A percentile compares a stretch with the other conserved stretches of the same genome.
Evolutionary conservation across 2,888 invertebrate genomes (phyloP).

Genomic region (Conomelus anceps): DNA sequence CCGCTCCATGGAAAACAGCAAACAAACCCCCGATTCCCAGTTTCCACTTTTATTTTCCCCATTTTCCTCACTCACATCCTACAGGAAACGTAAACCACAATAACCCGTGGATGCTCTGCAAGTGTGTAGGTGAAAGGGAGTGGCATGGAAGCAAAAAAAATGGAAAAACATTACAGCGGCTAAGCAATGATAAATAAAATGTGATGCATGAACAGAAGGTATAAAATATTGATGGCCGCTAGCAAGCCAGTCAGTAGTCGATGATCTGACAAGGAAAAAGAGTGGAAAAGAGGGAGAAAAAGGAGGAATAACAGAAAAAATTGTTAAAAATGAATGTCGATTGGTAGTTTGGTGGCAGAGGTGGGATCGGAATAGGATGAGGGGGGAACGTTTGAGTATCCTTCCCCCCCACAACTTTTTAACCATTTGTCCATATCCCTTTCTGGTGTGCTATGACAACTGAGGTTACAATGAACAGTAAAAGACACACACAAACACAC

Average conservation of each 20-base stretch:
- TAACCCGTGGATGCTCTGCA: not conserved
- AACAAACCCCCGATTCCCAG: not conserved
- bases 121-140: too few species aligned
- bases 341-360: not conserved
- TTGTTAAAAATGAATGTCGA: not conserved
- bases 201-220: not conserved
- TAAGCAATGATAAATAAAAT: not conserved
- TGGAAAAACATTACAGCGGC: not conserved
- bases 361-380: not conserved
- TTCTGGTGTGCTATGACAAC: not conserved
- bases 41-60: not conserved
- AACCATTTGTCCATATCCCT: not conserved
- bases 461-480: not conserved
- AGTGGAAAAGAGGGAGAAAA: not conserved
- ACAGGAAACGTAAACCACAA: not conserved
- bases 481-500: not conserved
- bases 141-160: not conserved
- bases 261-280: too few species aligned
- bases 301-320: not conserved
- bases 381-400: too few species aligned
- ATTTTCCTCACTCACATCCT: not conserved
- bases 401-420: not conserved
- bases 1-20: not conserved
- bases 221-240: not conserved
- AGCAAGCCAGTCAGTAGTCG: too few species aligned